A percentile compares a stretch with the other conserved stretches of the same genome.
Conservation (phyloP, 2,888 invertebrate genomes). For the Nemapogon koenigi region DNA sequence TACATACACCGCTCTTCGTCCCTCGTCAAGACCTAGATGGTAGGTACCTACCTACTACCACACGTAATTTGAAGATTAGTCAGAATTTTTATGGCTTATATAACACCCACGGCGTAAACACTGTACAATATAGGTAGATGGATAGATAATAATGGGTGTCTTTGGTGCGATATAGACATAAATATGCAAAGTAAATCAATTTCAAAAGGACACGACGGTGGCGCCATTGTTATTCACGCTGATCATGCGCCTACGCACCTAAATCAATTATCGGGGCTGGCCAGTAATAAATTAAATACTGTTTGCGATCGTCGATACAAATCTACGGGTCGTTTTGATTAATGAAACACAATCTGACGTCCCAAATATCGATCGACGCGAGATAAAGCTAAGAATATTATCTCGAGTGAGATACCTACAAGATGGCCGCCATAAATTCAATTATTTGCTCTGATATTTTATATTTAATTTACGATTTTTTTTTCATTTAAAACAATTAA, state of each 20-base stretch:
- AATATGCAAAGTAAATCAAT: constrained; percentile 19
- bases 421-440: constrained; percentile 61
- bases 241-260: constrained; percentile 50
- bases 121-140: too few species aligned
- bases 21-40: too few species aligned
- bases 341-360: constrained; percentile 42
- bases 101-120: too few species aligned
- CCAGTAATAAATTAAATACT: constrained; percentile 52
- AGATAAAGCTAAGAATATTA: constrained; percentile 36
- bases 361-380: constrained; percentile 33
- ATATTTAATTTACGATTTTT: neutral
- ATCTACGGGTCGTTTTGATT: constrained; percentile 52
- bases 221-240: constrained; percentile 51
- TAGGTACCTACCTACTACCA: too few species aligned
- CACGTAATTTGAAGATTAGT: too few species aligned
- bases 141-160: too few species aligned
- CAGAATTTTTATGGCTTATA: too few species aligned
- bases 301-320: constrained; percentile 50
- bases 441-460: too few species aligned
- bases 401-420: constrained; percentile 32
- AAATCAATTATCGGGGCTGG: constrained; percentile 47
- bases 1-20: too few species aligned
- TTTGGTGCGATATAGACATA: too few species aligned
- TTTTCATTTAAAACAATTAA: too few species aligned
- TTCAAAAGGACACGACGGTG: constrained; percentile 31